These are phyloP conservation scores for Pocillopora verrucosa DNA, from an alignment of 64 coral and sea anemone genomes.

Conservation along the genomic window DNA sequence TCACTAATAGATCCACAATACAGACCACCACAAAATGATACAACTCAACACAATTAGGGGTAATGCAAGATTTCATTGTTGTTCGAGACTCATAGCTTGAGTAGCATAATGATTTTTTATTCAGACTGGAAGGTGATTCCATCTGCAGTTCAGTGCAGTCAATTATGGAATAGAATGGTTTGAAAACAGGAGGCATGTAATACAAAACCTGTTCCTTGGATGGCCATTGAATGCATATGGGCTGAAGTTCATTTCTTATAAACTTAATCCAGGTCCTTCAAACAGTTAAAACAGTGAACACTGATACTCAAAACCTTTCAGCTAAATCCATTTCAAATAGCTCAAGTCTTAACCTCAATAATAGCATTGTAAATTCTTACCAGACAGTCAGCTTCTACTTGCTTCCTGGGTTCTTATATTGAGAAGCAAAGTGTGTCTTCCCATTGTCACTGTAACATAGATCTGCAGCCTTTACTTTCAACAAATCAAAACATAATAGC, in stretches of 20 bases:
- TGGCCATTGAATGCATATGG: no score
- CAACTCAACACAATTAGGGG: no score
- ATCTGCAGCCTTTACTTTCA: conserved; percentile 45
- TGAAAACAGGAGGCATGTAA: no score
- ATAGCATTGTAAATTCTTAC: conserved; percentile 36
- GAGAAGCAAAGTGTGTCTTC: conserved; percentile 23
- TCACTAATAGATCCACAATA: no score
- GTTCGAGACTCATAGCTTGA: no score
- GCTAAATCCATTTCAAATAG: conserved; percentile 59
- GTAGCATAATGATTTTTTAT: no score
- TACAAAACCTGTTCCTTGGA: no score
- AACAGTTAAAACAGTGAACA: neutral
- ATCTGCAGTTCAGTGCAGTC: no score
- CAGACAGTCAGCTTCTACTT: conserved; percentile 27
- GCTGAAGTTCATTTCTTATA: conserved; percentile 5
- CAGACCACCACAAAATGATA: no score
- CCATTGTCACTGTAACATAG: conserved; percentile 25
- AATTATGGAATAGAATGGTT: no score
- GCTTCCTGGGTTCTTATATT: conserved; percentile 35
- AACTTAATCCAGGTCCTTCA: conserved; percentile 49
- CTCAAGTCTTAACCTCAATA: conserved; percentile 38
- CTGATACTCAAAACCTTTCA: conserved; percentile 32
- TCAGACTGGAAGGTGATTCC: no score
- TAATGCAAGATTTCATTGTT: no score
- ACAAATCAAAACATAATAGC: conserved; percentile 47